phyloP scores from a whole-genome alignment of 2,797 vertebrate species.

The Kryptopterus vitreolus region DNA sequence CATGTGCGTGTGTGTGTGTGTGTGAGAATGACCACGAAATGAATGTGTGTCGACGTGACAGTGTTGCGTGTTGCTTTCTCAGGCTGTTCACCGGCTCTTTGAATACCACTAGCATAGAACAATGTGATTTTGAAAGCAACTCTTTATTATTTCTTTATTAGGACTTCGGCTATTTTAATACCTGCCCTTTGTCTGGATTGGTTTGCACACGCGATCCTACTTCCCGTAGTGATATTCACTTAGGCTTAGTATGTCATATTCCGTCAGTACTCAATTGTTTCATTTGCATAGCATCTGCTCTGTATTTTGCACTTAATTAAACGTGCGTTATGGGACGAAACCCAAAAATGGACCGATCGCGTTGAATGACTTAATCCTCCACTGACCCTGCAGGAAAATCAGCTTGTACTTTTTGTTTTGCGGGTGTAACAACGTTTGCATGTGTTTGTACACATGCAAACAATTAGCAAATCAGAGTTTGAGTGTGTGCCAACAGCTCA shows the following conservation, averaged over 20 bases:
- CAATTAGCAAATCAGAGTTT: slow-evolving; percentile 21
- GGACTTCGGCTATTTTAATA: slow-evolving; percentile 4
- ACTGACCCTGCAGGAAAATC: slow-evolving; percentile 26
- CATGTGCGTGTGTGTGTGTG: not conserved
- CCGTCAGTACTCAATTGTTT: not conserved
- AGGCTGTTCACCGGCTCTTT: too few species aligned
- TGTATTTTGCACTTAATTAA: not conserved
- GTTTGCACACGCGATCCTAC: not conserved
- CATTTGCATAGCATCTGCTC: not conserved
- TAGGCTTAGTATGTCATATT: not conserved
- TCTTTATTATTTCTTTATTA: slow-evolving; percentile 16
- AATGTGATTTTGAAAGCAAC: too few species aligned
- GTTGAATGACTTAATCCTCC: slow-evolving; percentile 30
- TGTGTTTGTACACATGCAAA: slow-evolving; percentile 37
- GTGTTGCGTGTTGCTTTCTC: not conserved
- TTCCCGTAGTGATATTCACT: slow-evolving; percentile 6
- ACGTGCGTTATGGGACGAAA: not conserved
- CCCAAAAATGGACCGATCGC: not conserved
- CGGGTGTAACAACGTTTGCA: slow-evolving; percentile 31
- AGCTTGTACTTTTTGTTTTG: slow-evolving; percentile 34
- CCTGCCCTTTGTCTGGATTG: not conserved
- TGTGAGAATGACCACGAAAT: not conserved
- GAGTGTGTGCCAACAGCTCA: slow-evolving; percentile 8
- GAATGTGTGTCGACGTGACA: not conserved
- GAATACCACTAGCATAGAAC: not conserved